A percentile compares a stretch with the other conserved stretches of the same genome.
These are phyloP conservation scores for Eudasyphora cyanicolor DNA, from an alignment of 2,888 invertebrate species.

Conservation along the genomic window DNA sequence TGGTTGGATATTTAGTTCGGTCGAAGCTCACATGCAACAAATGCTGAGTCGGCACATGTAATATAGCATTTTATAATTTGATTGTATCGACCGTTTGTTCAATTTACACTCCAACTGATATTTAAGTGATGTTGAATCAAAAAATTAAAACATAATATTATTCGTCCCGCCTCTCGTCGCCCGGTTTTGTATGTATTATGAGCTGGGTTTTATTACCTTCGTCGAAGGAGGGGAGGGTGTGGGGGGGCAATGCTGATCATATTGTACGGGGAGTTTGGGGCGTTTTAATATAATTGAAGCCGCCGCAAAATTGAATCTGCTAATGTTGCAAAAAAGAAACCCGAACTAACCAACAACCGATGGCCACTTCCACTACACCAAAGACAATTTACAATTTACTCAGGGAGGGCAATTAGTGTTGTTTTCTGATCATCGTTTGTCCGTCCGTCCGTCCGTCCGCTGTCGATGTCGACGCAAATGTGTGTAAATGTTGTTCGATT, in stretches of 20 bases:
- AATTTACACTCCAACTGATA: not conserved
- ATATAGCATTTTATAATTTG: not conserved
- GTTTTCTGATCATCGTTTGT: not conserved
- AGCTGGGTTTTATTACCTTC: conserved; percentile 35
- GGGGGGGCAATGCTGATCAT: not conserved
- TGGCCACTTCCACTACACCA: too few species aligned
- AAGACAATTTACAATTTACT: conserved; percentile 4
- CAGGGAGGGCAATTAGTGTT: conserved; percentile 31
- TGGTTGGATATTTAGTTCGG: not conserved
- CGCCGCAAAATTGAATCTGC: conserved; percentile 54
- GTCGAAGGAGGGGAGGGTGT: not conserved
- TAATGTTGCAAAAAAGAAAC: conserved; percentile 49
- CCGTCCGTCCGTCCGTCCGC: not conserved
- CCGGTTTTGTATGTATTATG: too few species aligned
- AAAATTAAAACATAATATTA: not conserved
- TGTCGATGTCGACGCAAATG: not conserved
- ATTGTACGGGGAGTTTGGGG: not conserved
- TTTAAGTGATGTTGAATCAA: not conserved
- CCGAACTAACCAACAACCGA: not conserved
- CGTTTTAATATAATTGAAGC: conserved; percentile 35
- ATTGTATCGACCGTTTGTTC: not conserved
- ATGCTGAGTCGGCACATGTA: conserved; percentile 19
- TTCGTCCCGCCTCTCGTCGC: too few species aligned
- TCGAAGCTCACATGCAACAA: conserved; percentile 18
- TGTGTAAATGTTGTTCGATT: not conserved